Base-by-base conservation (phyloP, 2,797 vertebrate genomes). In the Thunnus albacares region DNA sequence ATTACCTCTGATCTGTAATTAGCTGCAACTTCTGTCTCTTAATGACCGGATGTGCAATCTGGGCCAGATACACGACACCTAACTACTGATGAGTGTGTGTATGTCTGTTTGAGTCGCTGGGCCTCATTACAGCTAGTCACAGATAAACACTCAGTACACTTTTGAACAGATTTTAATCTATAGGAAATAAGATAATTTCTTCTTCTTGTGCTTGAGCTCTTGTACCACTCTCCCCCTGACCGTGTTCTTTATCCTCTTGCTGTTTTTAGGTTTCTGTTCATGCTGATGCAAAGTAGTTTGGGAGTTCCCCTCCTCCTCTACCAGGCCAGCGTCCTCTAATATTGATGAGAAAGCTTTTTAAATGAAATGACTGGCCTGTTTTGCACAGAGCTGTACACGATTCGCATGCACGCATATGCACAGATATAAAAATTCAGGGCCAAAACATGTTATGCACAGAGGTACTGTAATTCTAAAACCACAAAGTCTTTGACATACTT, bases 341-440 rank as follows among this genome's bases (percentile, higher is more conserved):
- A 93, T 91, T 90, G 78, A 93, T 92, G 91, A 92, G 63, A 56
- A 66, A 63, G 80, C 81, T 88, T 80, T 93, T 85, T 68, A 83
- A 83, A 87, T 80, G n/a, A 90, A 93, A 84, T 74, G 71, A 67
- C 75, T 85, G 86, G 66, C 69, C 77, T 81, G 78, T 71, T 91
- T 87, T 80, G 80, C 81, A 73, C 52, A 41, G 28, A 33, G 10
- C 17, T 68, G 57, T 51, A 52, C 38, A 69, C 49, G 12, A 38
- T 57, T 20, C 59, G 61, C 41, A 63, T 11, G 56, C 60, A 26
- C 12, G 15, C 35, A 45, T 61, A 66, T 55, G 45, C 35, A 73
- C 64, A 60, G 33, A 59, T n/a, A 17, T 22, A 78, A 18, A 64
- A 58, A 69, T 56, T 53, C 45, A 59, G 67, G 76, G 24, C 52